Base-by-base conservation (phyloP, 2,113 vertebrate genomes). In the Lepus timidus region DNA sequence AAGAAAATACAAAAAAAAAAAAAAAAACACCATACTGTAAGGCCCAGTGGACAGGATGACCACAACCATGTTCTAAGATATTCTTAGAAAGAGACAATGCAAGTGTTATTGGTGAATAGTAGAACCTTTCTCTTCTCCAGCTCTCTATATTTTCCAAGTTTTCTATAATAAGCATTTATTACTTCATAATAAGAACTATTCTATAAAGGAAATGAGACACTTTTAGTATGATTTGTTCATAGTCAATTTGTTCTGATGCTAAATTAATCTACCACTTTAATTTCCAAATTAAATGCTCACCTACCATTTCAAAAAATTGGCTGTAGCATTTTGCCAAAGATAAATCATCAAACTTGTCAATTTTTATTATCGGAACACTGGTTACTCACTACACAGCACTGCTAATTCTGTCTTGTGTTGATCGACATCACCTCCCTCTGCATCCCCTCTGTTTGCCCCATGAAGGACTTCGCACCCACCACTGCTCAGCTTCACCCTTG, bases 271-370 rank as follows among this genome's bases (percentile, higher is more conserved):
- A 88, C 76, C 85, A 88, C 49, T 93, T 96, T 83, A 88, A 61
- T 95, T 95, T 95, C 88, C 90, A 95, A 95, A 87, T 94, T 90
- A 93, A 95, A 70, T 80, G 8, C 67, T 80, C 76, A 51, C 51
- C 88, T 55, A 75, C 49, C 79, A 31, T 96, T 96, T 92, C 73
- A 64, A 71, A 97, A 95, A 85, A 74, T 27, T 65, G 39, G 76
- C 86, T 85, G 68, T 3, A 67, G 62, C 93, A 88, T 85, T 93
- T 93, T 94, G 67, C 86, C 82, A 85, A 95, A 61, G 33, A 90
- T 67, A 78, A 85, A n/a, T 92, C 91, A 93, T 93, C 76, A 86
- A 93, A 92, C 44, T 36, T 84, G 78, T 92, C 62, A 33, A 76
- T 87, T 92, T 93, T 95, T 94, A 68, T 94, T 83, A 91, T 51